Evolutionary conservation across 2,888 invertebrate species (phyloP).

Genomic region (Morinoia aosen): DNA sequence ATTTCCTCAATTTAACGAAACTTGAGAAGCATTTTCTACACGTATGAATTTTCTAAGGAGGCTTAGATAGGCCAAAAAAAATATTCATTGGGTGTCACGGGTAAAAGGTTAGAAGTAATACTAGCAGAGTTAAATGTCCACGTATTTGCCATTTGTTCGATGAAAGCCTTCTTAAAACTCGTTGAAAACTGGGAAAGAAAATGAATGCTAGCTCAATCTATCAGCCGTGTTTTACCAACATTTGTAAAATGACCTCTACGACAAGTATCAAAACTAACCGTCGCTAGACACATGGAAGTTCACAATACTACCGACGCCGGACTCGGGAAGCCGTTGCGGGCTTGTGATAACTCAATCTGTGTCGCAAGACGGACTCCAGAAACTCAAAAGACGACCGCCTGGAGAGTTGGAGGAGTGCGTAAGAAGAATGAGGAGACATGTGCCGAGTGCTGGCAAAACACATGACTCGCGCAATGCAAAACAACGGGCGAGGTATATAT

Average conservation of each 20-base stretch:
- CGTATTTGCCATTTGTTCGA: background rate
- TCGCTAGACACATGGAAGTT: background rate
- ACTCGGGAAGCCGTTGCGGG: background rate
- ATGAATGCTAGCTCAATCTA: background rate
- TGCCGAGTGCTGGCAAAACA: too few relatives aligned
- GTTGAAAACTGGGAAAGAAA: too few relatives aligned
- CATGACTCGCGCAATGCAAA: background rate
- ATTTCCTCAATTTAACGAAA: too few relatives aligned
- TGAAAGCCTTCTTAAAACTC: too few relatives aligned
- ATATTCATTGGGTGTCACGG: too few relatives aligned
- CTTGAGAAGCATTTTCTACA: too few relatives aligned
- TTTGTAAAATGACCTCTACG: background rate
- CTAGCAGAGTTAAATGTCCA: too few relatives aligned
- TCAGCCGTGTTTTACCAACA: background rate
- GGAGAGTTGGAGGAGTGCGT: background rate
- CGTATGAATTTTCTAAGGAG: too few relatives aligned
- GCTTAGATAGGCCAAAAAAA: too few relatives aligned
- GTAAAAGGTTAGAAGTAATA: too few relatives aligned
- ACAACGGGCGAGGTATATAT: background rate
- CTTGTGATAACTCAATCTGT: background rate
- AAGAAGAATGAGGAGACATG: background rate
- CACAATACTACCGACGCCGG: background rate
- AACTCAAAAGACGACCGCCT: background rate
- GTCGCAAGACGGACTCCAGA: background rate
- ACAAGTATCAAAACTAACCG: background rate